Conservation (phyloP, 2,113 vertebrate species). For the Pollimyrus isidori region DNA sequence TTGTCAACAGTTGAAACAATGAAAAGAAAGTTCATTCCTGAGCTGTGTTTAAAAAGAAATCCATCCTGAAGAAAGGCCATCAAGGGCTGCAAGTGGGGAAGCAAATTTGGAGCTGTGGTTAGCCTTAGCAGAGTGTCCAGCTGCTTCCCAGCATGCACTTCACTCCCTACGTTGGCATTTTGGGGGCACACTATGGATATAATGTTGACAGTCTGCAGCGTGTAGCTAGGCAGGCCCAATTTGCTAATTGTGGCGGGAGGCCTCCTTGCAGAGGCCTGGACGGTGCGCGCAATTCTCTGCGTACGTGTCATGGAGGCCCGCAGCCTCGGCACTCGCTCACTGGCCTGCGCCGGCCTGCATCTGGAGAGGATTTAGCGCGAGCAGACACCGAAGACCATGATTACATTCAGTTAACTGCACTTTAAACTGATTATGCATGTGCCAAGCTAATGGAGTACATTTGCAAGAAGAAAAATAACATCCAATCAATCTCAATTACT, state of each 20-base stretch:
- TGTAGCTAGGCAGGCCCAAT: constrained; percentile 14
- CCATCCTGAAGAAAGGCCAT: neutral
- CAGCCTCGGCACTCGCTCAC: constrained; percentile 53
- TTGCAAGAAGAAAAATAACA: constrained; percentile 84
- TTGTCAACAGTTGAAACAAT: constrained; percentile 35
- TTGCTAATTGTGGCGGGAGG: neutral
- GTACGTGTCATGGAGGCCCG: neutral
- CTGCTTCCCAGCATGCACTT: neutral
- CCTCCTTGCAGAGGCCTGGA: neutral
- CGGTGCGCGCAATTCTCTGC: neutral
- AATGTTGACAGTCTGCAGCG: neutral
- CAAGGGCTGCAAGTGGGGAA: neutral
- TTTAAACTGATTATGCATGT: constrained; percentile 88
- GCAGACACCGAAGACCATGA: constrained; percentile 90
- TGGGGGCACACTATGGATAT: neutral
- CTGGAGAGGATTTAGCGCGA: constrained; percentile 92
- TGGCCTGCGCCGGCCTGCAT: constrained; percentile 61
- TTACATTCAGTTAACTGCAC: constrained; percentile 83
- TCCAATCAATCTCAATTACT: constrained; percentile 82
- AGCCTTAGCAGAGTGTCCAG: neutral
- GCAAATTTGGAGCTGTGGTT: neutral
- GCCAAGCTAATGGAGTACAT: constrained; percentile 86
- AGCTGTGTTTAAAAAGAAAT: neutral
- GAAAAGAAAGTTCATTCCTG: constrained; percentile 1
- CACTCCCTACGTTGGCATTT: neutral